Conservation (phyloP, 2,888 invertebrate species). For the Papilio gigon region DNA sequence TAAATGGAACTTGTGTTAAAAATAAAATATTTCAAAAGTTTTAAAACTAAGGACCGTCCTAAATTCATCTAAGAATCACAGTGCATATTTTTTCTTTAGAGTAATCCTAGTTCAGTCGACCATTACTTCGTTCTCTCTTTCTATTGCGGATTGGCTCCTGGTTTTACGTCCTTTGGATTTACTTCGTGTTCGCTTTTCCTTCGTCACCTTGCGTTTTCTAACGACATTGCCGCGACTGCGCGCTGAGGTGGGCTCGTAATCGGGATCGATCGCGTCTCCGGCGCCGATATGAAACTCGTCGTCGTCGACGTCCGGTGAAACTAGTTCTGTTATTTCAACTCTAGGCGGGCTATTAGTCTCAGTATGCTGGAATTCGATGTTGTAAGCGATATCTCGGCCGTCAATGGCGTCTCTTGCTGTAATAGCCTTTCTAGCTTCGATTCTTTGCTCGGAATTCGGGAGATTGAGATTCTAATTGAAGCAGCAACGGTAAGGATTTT, state of each 20-base stretch:
- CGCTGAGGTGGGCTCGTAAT: slow-evolving; percentile 68
- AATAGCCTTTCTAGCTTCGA: slow-evolving; percentile 58
- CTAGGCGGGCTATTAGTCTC: slow-evolving; percentile 57
- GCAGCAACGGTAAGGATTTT: slow-evolving; percentile 68
- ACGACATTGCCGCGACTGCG: slow-evolving; percentile 70
- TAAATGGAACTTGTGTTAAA: neutral
- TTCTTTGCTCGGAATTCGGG: slow-evolving; percentile 68
- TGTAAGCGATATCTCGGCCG: slow-evolving; percentile 61
- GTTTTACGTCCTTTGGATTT: slow-evolving; percentile 73
- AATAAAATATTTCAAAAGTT: slow-evolving; percentile 37
- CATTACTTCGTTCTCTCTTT: slow-evolving; percentile 60
- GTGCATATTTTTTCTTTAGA: slow-evolving; percentile 57
- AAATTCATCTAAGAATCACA: slow-evolving; percentile 68
- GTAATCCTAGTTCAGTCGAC: slow-evolving; percentile 59
- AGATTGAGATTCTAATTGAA: slow-evolving; percentile 79
- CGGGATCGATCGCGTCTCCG: slow-evolving; percentile 64
- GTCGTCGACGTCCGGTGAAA: slow-evolving; percentile 51
- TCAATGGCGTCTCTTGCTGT: slow-evolving; percentile 65
- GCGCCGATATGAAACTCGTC: slow-evolving; percentile 51
- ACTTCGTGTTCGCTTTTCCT: slow-evolving; percentile 67
- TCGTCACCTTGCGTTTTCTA: slow-evolving; percentile 67
- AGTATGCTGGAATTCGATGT: slow-evolving; percentile 64
- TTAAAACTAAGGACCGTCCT: slow-evolving; percentile 56
- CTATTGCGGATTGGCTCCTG: slow-evolving; percentile 68
- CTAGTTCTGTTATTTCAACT: slow-evolving; percentile 72